Conservation (phyloP, 2,797 vertebrate genomes). For the Xerus rutilus region DNA sequence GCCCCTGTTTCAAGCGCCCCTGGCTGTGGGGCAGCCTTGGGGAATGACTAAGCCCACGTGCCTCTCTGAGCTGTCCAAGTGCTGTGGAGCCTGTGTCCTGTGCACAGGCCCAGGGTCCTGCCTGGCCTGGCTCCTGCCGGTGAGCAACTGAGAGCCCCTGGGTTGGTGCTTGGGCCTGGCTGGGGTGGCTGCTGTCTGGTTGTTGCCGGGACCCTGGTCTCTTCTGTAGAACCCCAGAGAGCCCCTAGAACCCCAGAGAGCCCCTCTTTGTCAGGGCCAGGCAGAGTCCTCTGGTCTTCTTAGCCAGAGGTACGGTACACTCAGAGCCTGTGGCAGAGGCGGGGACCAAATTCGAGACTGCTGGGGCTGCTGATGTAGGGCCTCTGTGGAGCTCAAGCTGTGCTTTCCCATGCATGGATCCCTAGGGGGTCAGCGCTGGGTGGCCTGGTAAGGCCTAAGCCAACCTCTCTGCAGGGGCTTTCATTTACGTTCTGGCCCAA, state of each 20-base stretch:
- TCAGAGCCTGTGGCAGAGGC: accelerated
- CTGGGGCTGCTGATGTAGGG: accelerated
- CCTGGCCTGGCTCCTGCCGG: too few relatives aligned
- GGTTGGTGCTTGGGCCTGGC: accelerated
- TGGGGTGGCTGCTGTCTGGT: accelerated
- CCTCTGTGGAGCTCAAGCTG: accelerated
- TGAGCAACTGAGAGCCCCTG: accelerated
- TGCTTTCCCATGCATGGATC: accelerated
- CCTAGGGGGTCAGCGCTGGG: neutral
- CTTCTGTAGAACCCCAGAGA: neutral
- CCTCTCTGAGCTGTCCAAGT: neutral
- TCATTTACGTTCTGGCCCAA: accelerated
- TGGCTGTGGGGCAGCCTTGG: neutral
- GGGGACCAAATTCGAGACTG: accelerated
- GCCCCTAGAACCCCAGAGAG: neutral
- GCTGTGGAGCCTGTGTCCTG: neutral
- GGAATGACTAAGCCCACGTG: accelerated
- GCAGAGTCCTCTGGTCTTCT: neutral
- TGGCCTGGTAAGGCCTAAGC: accelerated
- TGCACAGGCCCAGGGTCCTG: neutral
- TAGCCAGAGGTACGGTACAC: accelerated
- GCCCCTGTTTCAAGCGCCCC: neutral
- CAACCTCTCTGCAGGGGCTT: accelerated
- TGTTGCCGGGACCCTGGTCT: neutral
- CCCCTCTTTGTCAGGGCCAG: neutral